Evolutionary conservation across 2,888 invertebrate genomes (phyloP).

Genomic region (Hydrotaea cyrtoneurina): DNA sequence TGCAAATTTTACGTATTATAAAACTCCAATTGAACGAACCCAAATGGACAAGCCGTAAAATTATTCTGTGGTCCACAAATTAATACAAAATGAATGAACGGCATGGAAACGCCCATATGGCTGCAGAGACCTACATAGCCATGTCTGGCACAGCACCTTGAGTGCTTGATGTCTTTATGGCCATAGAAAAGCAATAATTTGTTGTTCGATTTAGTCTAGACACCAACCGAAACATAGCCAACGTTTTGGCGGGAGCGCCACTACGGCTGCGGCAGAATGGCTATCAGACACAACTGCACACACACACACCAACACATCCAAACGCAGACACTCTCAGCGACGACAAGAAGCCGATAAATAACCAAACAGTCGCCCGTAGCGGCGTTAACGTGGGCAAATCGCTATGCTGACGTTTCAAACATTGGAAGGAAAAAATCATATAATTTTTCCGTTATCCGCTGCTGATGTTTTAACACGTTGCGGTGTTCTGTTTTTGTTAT

Average conservation of each 20-base stretch:
- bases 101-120: conserved; percentile 41
- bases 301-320: background rate
- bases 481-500: background rate
- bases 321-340: background rate
- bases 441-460: conserved; percentile 26
- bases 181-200: conserved; percentile 3
- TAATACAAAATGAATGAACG: too few relatives aligned
- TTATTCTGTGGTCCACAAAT: too few relatives aligned
- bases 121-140: background rate
- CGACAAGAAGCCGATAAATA: conserved; percentile 3
- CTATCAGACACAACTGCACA: background rate
- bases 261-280: conserved; percentile 33
- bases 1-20: too few relatives aligned
- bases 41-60: too few relatives aligned
- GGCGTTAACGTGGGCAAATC: conserved; percentile 39
- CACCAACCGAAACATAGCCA: conserved; percentile 53
- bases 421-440: conserved; percentile 68
- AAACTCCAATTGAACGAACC: too few relatives aligned
- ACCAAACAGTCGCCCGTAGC: conserved; percentile 40
- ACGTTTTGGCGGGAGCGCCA: conserved; percentile 21
- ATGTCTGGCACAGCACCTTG: background rate
- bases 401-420: conserved; percentile 51
- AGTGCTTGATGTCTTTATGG: conserved; percentile 10
- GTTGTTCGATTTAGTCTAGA: conserved; percentile 67
- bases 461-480: conserved; percentile 1